phyloP scores from a whole-genome alignment of 2,888 invertebrate species.

The Encarsia formosa region DNA sequence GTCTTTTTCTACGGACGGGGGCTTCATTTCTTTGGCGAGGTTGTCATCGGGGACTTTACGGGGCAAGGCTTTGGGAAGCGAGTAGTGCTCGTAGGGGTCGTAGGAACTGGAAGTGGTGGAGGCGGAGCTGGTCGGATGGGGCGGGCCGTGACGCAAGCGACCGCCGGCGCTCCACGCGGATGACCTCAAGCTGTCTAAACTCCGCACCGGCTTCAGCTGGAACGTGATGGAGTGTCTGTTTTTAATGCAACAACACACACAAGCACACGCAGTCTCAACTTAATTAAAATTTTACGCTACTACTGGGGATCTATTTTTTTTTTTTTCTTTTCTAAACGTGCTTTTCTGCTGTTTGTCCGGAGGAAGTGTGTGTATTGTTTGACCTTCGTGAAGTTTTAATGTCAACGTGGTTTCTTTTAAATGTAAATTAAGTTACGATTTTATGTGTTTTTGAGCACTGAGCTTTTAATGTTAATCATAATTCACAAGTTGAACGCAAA shows the following conservation, averaged over 20 bases:
- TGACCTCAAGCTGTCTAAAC: constrained; percentile 59
- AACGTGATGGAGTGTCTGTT: too few species aligned
- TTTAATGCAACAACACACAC: too few species aligned
- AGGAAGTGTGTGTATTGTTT: too few species aligned
- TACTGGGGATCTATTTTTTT: constrained; percentile 4
- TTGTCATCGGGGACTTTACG: neutral
- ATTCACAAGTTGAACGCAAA: too few species aligned
- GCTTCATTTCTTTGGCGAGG: neutral
- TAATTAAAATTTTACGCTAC: too few species aligned
- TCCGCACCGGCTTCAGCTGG: constrained; percentile 61
- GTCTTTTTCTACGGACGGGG: constrained; percentile 2
- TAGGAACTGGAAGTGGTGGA: constrained; percentile 3
- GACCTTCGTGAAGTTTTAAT: too few species aligned
- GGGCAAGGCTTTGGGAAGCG: constrained; percentile 3
- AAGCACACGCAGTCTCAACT: too few species aligned
- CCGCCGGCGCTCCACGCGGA: constrained; percentile 46
- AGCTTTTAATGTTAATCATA: too few species aligned
- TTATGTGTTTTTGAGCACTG: too few species aligned
- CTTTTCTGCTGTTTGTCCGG: too few species aligned
- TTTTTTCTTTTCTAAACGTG: constrained; percentile 1
- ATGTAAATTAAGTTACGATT: too few species aligned
- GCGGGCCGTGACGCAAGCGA: constrained; percentile 46
- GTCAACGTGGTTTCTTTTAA: too few species aligned
- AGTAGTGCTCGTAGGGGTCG: constrained; percentile 14
- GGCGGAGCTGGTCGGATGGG: constrained; percentile 28